Percentiles rank a stretch among this genome's conserved stretches.
Conservation (phyloP, 2,888 invertebrate genomes). For the Parascotia fuliginaria region DNA sequence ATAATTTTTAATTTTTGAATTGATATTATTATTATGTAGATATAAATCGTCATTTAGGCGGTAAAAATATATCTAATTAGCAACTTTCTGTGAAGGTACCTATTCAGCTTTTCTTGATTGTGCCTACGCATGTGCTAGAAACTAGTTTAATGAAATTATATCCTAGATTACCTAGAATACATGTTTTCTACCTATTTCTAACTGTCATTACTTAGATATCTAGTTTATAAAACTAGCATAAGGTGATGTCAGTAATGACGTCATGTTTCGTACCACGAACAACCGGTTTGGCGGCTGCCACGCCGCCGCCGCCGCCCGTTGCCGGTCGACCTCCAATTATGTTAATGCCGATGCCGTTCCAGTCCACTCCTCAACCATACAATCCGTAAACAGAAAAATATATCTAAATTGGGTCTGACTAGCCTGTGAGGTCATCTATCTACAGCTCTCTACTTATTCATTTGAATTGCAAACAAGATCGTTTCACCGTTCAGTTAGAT, state of each 20-base stretch:
- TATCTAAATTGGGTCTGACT: slow-evolving; percentile 37
- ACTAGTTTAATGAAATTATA: no score
- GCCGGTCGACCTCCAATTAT: slow-evolving; percentile 80
- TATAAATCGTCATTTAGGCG: no score
- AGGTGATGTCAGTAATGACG: slow-evolving; percentile 77
- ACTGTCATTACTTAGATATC: slow-evolving; percentile 23
- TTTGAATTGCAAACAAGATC: not conserved
- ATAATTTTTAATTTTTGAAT: no score
- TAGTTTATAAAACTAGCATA: slow-evolving; percentile 24
- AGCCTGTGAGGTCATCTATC: slow-evolving; percentile 38
- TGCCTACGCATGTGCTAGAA: no score
- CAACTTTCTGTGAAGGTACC: no score
- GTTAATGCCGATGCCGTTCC: slow-evolving; percentile 64
- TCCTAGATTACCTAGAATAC: not conserved
- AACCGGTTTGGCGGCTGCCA: slow-evolving; percentile 67
- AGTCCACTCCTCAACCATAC: slow-evolving; percentile 53
- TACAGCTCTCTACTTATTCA: not conserved
- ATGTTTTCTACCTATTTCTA: not conserved
- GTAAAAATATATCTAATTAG: no score
- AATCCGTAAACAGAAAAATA: slow-evolving; percentile 46
- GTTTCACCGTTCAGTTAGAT: not conserved
- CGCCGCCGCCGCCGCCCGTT: no score
- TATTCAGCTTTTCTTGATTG: no score
- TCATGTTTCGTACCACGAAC: slow-evolving; percentile 63
- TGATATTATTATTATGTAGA: no score